These are phyloP conservation scores for Pachymerium ferrugineum DNA, from an alignment of 2,888 invertebrate genomes.

Conservation along the genomic window DNA sequence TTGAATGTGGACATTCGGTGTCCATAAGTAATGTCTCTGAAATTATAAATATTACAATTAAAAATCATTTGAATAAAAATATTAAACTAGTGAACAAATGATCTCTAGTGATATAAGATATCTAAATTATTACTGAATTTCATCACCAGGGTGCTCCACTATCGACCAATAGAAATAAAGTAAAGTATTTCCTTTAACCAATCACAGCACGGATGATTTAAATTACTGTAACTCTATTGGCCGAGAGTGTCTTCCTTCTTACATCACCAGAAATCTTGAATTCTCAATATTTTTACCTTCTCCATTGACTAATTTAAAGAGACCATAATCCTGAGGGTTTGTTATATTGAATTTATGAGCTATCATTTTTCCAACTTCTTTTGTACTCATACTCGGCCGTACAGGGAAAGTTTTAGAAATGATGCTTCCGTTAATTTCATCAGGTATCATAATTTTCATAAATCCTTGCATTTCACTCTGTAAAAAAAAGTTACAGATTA, in stretches of 20 bases:
- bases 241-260: too few species aligned
- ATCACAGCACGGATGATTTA: too few species aligned
- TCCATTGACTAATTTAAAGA: constrained; percentile 82
- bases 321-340: constrained; percentile 91
- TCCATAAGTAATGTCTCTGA: constrained; percentile 83
- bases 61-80: too few species aligned
- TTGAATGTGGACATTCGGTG: constrained; percentile 82
- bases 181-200: too few species aligned
- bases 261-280: too few species aligned
- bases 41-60: constrained; percentile 43
- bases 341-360: constrained; percentile 93
- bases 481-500: constrained; percentile 3
- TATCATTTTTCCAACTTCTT: constrained; percentile 81
- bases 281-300: constrained; percentile 59
- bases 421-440: constrained; percentile 87
- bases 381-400: constrained; percentile 84
- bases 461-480: constrained; percentile 57
- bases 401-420: constrained; percentile 85
- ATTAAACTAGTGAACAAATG: too few species aligned
- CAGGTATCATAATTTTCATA: constrained; percentile 84
- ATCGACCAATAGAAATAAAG: too few species aligned
- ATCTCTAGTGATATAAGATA: too few species aligned
- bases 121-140: too few species aligned
- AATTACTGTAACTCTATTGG: too few species aligned
- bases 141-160: neutral